phyloP scores from a whole-genome alignment of 2,113 vertebrate species.

The Dryoscopus gambensis region DNA sequence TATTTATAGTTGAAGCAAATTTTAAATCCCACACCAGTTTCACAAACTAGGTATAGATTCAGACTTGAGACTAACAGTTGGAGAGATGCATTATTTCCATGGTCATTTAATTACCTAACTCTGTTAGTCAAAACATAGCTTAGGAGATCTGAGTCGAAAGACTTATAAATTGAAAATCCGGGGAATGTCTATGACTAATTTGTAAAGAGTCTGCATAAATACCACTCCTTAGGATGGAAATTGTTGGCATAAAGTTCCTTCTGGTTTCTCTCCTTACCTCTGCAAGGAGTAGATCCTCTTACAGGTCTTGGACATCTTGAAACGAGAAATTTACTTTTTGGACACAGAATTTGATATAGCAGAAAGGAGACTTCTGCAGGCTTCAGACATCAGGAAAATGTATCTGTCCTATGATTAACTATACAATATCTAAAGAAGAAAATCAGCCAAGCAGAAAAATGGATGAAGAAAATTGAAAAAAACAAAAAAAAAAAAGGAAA shows the following conservation, averaged over 20 bases:
- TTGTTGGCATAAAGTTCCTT: not conserved
- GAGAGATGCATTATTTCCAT: not conserved
- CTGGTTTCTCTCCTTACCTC: not conserved
- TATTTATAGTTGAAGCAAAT: not conserved
- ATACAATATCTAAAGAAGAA: not conserved
- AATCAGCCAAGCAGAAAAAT: not conserved
- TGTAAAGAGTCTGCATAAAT: not conserved
- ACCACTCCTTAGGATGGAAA: not conserved
- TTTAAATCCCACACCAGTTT: not conserved
- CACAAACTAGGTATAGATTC: not conserved
- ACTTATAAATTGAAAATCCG: not conserved
- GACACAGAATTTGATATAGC: not conserved
- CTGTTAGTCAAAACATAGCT: not conserved
- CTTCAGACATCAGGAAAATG: not conserved
- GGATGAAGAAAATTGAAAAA: too few species aligned
- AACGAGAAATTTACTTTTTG: not conserved
- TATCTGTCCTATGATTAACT: not conserved
- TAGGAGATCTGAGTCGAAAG: not conserved
- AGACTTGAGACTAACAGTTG: not conserved
- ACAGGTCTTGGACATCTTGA: not conserved
- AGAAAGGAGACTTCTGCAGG: not conserved
- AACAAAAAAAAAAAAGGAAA: accelerated
- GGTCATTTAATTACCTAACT: not conserved
- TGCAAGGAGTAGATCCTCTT: not conserved
- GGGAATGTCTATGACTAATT: not conserved